Evolutionary conservation across 2,113 vertebrate species (phyloP).

Genomic region (Brachypodius melanocephalos): DNA sequence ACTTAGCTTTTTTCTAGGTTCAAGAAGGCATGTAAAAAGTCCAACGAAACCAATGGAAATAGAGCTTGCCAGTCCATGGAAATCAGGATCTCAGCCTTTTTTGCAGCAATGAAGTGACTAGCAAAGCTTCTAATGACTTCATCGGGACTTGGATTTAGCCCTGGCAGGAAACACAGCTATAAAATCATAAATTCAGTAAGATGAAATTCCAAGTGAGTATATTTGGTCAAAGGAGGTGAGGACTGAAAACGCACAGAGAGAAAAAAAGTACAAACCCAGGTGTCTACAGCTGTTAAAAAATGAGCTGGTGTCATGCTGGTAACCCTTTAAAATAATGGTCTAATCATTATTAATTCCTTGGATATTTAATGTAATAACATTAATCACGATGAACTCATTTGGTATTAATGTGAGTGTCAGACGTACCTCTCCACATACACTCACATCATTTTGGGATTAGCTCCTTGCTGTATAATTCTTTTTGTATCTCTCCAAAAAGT

Average conservation of each 20-base stretch:
- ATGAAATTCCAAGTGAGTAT: slow-evolving; percentile 42
- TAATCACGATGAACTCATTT: slow-evolving; percentile 58
- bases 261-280: slow-evolving; percentile 30
- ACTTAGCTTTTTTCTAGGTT: neutral
- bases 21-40: neutral
- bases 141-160: slow-evolving; percentile 18
- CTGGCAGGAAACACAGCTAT: slow-evolving; percentile 34
- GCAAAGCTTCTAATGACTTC: slow-evolving; percentile 26
- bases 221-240: slow-evolving; percentile 40
- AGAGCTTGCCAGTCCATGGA: neutral
- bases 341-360: slow-evolving; percentile 66
- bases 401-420: slow-evolving; percentile 59
- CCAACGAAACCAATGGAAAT: neutral
- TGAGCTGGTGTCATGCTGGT: slow-evolving; percentile 47
- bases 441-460: slow-evolving; percentile 24
- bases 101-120: neutral
- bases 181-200: slow-evolving; percentile 50
- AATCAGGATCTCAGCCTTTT: neutral
- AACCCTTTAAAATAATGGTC: slow-evolving; percentile 62
- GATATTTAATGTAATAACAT: slow-evolving; percentile 58
- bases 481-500: neutral
- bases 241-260: slow-evolving; percentile 5
- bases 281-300: slow-evolving; percentile 52
- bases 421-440: neutral
- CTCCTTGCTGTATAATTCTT: neutral